These are phyloP conservation scores for Drosophila affinis DNA, from an alignment of 2,888 invertebrate species.

Conservation along the genomic window DNA sequence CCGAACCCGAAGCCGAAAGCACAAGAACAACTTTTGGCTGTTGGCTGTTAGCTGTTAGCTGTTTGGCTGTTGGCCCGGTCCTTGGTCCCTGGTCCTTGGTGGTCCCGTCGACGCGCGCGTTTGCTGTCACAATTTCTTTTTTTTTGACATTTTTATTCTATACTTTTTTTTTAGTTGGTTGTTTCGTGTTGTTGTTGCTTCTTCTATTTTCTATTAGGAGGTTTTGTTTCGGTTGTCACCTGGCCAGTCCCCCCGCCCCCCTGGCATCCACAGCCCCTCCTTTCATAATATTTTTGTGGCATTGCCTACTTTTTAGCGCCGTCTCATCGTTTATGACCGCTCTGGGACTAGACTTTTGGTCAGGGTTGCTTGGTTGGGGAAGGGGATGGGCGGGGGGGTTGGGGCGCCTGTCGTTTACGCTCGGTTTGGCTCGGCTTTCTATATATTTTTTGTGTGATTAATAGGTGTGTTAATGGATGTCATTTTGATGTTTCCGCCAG, in stretches of 20 bases:
- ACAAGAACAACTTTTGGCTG: conserved; percentile 30
- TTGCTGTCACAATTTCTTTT: conserved; percentile 64
- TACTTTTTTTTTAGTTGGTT: conserved; percentile 63
- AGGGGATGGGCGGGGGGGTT: not conserved
- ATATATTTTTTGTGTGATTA: conserved; percentile 72
- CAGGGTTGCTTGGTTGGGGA: too few species aligned
- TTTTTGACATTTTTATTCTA: conserved; percentile 78
- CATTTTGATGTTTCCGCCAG: conserved; percentile 80
- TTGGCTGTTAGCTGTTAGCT: not conserved
- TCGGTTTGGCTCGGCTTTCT: conserved; percentile 39
- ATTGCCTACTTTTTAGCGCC: conserved; percentile 65
- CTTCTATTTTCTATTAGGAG: conserved; percentile 57
- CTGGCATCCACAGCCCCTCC: not conserved
- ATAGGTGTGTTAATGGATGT: conserved; percentile 83
- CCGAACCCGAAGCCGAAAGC: conserved; percentile 19
- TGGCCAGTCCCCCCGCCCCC: conserved; percentile 41
- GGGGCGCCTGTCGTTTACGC: conserved; percentile 31
- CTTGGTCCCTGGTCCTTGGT: conserved; percentile 13
- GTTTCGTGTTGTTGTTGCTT: conserved; percentile 19
- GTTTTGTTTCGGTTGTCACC: conserved; percentile 61
- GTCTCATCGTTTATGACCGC: conserved; percentile 28
- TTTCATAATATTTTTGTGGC: too few species aligned
- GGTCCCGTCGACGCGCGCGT: conserved; percentile 49
- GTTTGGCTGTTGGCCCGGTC: not conserved
- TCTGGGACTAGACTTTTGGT: conserved; percentile 5